These are phyloP conservation scores for Dolichopus griseipennis DNA, from an alignment of 2,888 invertebrate genomes.

Conservation along the genomic window DNA sequence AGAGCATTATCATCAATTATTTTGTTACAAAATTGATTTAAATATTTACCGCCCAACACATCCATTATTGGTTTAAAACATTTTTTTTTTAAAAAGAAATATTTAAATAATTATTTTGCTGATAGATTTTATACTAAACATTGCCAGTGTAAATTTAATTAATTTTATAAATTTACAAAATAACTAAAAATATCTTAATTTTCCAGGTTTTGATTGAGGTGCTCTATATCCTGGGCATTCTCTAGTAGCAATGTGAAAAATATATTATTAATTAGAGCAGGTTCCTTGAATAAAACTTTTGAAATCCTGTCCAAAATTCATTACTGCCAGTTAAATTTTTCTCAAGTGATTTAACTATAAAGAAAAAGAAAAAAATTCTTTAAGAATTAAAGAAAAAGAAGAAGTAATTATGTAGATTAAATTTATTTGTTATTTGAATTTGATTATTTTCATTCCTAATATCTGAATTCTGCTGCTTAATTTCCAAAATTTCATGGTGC, in stretches of 20 bases:
- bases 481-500: not conserved
- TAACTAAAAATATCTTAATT: not conserved
- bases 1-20: not conserved
- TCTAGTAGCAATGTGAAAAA: too few relatives aligned
- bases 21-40: not conserved
- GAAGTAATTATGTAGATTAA: too few relatives aligned
- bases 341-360: not conserved
- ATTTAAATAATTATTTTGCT: too few relatives aligned
- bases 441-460: conserved; percentile 5
- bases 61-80: too few relatives aligned
- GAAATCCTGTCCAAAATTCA: not conserved
- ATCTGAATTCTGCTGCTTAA: conserved; percentile 1
- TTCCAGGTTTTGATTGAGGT: not conserved
- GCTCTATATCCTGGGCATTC: not conserved
- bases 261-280: not conserved
- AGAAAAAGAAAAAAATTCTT: too few relatives aligned
- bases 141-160: not conserved
- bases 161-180: conserved; percentile 2
- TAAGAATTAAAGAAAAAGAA: too few relatives aligned
- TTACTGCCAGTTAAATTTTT: not conserved
- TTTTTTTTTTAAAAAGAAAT: too few relatives aligned
- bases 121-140: too few relatives aligned
- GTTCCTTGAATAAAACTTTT: not conserved
- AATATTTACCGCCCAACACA: not conserved
- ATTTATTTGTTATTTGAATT: too few relatives aligned